Evolutionary conservation across 2,113 vertebrate genomes (phyloP).

Genomic region (Nematolebias whitei): DNA sequence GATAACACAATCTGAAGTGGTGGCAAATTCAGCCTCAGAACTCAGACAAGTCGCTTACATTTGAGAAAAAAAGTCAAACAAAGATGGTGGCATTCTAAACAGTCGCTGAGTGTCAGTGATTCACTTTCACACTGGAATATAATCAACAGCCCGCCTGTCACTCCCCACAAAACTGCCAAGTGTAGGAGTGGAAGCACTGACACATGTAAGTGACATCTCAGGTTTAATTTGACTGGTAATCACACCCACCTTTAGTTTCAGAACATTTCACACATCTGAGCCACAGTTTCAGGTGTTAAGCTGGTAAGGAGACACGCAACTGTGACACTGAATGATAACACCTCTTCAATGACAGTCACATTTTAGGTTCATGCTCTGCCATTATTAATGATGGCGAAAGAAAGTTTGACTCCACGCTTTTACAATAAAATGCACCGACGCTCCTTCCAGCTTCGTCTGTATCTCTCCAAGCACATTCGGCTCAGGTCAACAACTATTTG

Average conservation of each 20-base stretch:
- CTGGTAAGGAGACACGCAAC: conserved; percentile 63
- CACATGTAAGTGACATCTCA: conserved; percentile 78
- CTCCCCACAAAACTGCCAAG: conserved; percentile 66
- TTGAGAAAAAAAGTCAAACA: conserved; percentile 35
- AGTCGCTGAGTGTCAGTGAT: conserved; percentile 41
- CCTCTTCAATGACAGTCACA: conserved; percentile 54
- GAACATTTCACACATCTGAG: conserved; percentile 76
- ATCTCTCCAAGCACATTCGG: background rate
- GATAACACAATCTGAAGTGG: background rate
- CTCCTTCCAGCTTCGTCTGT: background rate
- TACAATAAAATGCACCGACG: conserved; percentile 24
- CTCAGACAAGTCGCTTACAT: conserved; percentile 1
- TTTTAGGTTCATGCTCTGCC: conserved; percentile 51
- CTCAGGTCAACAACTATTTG: conserved; percentile 15
- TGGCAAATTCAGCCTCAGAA: conserved; percentile 17
- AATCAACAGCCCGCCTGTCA: conserved; percentile 67
- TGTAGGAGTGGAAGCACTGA: conserved; percentile 67
- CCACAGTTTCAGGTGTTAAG: conserved; percentile 77
- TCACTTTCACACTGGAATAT: conserved; percentile 56
- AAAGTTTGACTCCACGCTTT: conserved; percentile 24
- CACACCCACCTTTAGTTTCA: conserved; percentile 79
- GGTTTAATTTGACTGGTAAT: conserved; percentile 82
- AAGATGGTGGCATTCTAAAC: conserved; percentile 36
- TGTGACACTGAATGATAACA: conserved; percentile 67
- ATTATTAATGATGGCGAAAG: conserved; percentile 36